Conservation (phyloP, 2,113 vertebrate species). For the Brachirus orientalis region DNA sequence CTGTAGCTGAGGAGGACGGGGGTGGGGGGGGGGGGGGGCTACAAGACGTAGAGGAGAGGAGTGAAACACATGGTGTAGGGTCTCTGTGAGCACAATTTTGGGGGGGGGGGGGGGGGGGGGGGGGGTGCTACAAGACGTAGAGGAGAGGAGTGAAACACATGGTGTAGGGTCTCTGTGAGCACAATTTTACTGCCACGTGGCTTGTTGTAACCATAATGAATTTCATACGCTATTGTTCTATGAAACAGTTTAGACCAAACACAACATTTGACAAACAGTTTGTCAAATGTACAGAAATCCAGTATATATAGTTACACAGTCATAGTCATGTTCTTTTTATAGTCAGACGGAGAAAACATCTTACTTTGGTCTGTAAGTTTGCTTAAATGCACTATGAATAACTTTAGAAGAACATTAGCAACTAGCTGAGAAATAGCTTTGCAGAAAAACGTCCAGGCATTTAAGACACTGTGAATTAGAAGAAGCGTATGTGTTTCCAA, state of each 20-base stretch:
- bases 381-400: not conserved
- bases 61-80: conserved; percentile 17
- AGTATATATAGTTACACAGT: not conserved
- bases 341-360: conserved; percentile 4
- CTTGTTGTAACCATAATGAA: not conserved
- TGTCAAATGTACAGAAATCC: not conserved
- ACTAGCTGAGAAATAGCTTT: conserved; percentile 4
- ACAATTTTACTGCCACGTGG: conserved; percentile 13
- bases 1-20: conserved; percentile 50
- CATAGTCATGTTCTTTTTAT: not conserved
- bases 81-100: conserved; percentile 1
- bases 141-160: conserved; percentile 21
- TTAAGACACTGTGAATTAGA: no score
- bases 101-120: conserved; percentile 11
- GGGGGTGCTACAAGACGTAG: not conserved
- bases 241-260: no score
- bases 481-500: not conserved
- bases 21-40: not conserved
- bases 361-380: conserved; percentile 11
- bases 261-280: not conserved
- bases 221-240: not conserved
- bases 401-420: not conserved
- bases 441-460: no score
- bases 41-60: conserved; percentile 8
- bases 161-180: conserved; percentile 6